Conservation (phyloP, 2,888 invertebrate species). For the Lingula anatina region DNA sequence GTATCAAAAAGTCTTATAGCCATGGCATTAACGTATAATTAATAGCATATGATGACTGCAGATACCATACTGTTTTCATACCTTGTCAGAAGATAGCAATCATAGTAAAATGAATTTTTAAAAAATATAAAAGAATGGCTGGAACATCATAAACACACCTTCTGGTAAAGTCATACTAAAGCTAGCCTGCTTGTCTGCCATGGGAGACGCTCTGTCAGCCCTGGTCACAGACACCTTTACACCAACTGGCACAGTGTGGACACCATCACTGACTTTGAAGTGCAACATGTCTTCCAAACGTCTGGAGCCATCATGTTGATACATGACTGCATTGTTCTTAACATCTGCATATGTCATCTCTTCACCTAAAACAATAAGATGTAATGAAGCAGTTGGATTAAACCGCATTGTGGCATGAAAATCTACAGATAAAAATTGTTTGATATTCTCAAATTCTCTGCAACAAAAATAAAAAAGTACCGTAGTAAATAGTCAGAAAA, state of each 20-base stretch:
- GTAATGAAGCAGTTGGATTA: not conserved
- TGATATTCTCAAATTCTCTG: too few relatives aligned
- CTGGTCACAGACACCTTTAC: slow-evolving; percentile 23
- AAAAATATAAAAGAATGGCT: too few relatives aligned
- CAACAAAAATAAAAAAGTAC: too few relatives aligned
- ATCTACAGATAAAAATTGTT: too few relatives aligned
- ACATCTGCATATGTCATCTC: slow-evolving; percentile 28
- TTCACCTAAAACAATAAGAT: slow-evolving; percentile 25
- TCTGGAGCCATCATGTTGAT: slow-evolving; percentile 25
- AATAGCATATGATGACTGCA: too few relatives aligned
- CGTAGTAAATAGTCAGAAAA: too few relatives aligned
- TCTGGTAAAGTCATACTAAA: slow-evolving; percentile 30
- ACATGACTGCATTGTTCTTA: slow-evolving; percentile 24
- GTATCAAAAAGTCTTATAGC: not conserved
- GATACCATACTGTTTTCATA: too few relatives aligned
- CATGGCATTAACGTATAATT: not conserved
- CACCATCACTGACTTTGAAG: slow-evolving; percentile 30
- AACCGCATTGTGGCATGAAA: too few relatives aligned
- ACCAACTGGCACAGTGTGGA: slow-evolving; percentile 18
- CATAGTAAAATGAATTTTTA: too few relatives aligned
- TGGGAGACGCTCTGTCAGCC: slow-evolving; percentile 32
- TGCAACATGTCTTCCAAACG: slow-evolving; percentile 21
- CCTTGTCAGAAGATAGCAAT: too few relatives aligned
- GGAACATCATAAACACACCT: slow-evolving; percentile 24
- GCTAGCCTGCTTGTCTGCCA: slow-evolving; percentile 23